A percentile compares a stretch with the other conserved stretches of the same genome.
phyloP scores from a whole-genome alignment of 2,888 invertebrate genomes.

The Seladonia tumulorum region DNA sequence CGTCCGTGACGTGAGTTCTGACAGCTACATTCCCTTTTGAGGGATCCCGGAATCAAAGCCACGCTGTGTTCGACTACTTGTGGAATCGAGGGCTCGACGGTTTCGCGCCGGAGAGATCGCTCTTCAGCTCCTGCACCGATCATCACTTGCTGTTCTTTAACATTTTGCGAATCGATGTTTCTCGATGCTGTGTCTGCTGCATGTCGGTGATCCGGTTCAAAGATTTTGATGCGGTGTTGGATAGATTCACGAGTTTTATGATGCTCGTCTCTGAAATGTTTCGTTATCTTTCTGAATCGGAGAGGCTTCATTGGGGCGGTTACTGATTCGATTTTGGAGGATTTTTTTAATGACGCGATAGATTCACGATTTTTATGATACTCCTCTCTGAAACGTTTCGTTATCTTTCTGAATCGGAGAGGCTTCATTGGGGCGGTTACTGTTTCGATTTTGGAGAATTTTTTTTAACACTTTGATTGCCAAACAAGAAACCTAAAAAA shows the following conservation, averaged over 20 bases:
- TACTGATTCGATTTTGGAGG: no score
- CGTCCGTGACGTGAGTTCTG: constrained; percentile 61
- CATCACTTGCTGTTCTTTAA: not conserved
- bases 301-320: no score
- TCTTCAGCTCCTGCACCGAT: not conserved
- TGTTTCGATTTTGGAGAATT: no score
- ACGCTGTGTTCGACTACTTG: not conserved
- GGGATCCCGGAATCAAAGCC: constrained; percentile 11
- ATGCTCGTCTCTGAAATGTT: no score
- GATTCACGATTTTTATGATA: not conserved
- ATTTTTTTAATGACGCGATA: not conserved
- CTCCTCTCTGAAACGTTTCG: no score
- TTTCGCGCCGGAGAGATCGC: not conserved
- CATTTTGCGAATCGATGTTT: not conserved
- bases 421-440: no score
- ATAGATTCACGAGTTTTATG: not conserved
- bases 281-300: no score
- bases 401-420: no score
- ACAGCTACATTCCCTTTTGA: constrained; percentile 31
- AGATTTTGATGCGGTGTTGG: no score
- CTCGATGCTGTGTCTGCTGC: not conserved
- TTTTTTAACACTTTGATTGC: no score
- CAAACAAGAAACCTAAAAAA: no score
- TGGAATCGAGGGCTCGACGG: not conserved
- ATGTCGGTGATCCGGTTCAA: no score